Evolutionary conservation across 2,797 vertebrate genomes (phyloP), one percentile per base, ranked within the genome.

Genomic region (Anas bahamensis): DNA sequence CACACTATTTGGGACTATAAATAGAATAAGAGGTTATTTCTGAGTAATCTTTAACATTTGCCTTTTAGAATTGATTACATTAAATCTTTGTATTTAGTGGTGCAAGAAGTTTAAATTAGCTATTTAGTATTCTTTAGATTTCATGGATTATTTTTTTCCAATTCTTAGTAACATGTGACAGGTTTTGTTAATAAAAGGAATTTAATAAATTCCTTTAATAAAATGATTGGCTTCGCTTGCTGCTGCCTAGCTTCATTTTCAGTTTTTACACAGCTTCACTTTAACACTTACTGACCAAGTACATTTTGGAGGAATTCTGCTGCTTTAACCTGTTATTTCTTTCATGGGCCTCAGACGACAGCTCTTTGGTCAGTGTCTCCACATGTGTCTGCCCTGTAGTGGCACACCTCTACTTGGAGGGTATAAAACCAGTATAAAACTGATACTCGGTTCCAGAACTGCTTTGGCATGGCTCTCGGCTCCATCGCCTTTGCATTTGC

Each of bases 211-310:
- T 52, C 50, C 50, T 52, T 52, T 52, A 52, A 52, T 52, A 52
- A 52, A 52, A 52, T 41, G 50, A 23, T 37, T 71, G 13, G 21
- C 50, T 71, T 83, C 5, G 44, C 71, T 83, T 83, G 24, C 52
- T 81, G 46, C 10, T 68, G 10, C 26, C 35, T 39, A 65, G 13
- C 8, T 75, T 69, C 0, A 12, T 90, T 78, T 84, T 65, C 56
- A 74, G 37, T 56, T 89, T 90, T 93, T 64, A 80, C 57, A 71
- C 80, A 76, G 7, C 8, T 70, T 83, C 66, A 60, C 64, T 85
- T 50, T 70, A 70, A 65, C 53, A 61, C 70, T 83, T 80, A 68
- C 24, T 61, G 41, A 68, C 2, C 0, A 2, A 83, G 31, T 3
- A 64, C 0, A 44, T 82, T 89, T 90, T 74, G 28, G 37, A 85